A percentile compares a stretch with the other conserved stretches of the same genome.
Evolutionary conservation across 2,113 vertebrate genomes (phyloP).

Genomic region (Microcebus murinus): DNA sequence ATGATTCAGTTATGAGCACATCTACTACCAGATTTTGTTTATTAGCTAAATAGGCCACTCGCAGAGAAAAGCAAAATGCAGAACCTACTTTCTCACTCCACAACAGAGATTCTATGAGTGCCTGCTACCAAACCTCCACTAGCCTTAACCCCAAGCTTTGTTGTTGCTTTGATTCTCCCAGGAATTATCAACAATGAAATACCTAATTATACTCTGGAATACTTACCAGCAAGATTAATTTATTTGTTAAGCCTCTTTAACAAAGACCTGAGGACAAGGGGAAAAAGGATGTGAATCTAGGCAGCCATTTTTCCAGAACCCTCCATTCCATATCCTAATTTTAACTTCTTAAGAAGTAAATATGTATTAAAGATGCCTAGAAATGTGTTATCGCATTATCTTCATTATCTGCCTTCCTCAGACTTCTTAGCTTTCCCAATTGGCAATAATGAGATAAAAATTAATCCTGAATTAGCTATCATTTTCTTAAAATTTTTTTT

Average conservation of each 20-base stretch:
- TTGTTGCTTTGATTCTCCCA: neutral
- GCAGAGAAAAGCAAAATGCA: neutral
- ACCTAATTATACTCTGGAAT: neutral
- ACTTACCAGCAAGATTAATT: neutral
- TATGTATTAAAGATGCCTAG: slow-evolving; percentile 59
- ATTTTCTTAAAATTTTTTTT: neutral
- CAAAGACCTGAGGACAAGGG: neutral
- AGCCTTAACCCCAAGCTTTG: neutral
- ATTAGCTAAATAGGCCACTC: neutral
- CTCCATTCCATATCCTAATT: slow-evolving; percentile 10
- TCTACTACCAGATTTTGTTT: neutral
- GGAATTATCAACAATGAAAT: neutral
- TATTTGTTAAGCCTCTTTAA: slow-evolving; percentile 12
- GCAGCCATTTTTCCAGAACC: slow-evolving; percentile 25
- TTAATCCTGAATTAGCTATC: slow-evolving; percentile 49
- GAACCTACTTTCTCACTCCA: neutral
- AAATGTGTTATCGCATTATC: slow-evolving; percentile 63
- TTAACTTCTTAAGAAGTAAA: slow-evolving; percentile 60
- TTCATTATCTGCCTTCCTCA: slow-evolving; percentile 62
- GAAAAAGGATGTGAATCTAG: neutral
- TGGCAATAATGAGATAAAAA: slow-evolving; percentile 65
- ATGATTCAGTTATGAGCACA: neutral
- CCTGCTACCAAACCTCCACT: neutral
- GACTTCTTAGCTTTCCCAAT: slow-evolving; percentile 61
- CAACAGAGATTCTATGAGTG: neutral